Conservation (phyloP, 2,113 vertebrate species). For the Delphinus delphis region DNA sequence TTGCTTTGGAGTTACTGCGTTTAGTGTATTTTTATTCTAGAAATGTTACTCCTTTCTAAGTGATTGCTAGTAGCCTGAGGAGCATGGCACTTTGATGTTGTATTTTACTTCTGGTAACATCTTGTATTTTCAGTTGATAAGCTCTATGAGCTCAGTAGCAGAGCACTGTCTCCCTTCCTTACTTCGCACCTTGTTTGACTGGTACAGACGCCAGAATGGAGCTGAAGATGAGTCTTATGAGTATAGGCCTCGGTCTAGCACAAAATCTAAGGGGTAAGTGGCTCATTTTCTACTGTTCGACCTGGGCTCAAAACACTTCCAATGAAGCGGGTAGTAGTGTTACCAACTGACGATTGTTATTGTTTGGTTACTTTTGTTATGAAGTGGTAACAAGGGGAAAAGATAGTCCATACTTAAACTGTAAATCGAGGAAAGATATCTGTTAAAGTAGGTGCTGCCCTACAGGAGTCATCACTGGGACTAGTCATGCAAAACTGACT, state of each 20-base stretch:
- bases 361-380: not conserved
- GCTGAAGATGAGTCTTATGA: slow-evolving; percentile 97
- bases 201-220: slow-evolving; percentile 97
- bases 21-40: not conserved
- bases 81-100: fast-evolving
- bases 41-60: not conserved
- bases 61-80: not conserved
- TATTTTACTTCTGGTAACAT: not conserved
- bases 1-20: not conserved
- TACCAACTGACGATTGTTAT: not conserved
- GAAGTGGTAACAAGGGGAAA: not conserved
- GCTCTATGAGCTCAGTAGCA: slow-evolving; percentile 99
- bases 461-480: fast-evolving
- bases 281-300: not conserved
- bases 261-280: slow-evolving; percentile 96
- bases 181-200: slow-evolving; percentile 98
- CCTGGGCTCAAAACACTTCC: not conserved
- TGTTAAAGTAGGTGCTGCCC: not conserved
- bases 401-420: not conserved
- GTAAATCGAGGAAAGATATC: not conserved
- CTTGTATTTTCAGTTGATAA: slow-evolving; percentile 93
- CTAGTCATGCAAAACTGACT: not conserved
- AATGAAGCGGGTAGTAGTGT: not conserved
- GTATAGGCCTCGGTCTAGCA: slow-evolving; percentile 96
- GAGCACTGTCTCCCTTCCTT: slow-evolving; percentile 99